Evolutionary conservation across 2,888 invertebrate species (phyloP).

Genomic region (Malthinus flaveolus): DNA sequence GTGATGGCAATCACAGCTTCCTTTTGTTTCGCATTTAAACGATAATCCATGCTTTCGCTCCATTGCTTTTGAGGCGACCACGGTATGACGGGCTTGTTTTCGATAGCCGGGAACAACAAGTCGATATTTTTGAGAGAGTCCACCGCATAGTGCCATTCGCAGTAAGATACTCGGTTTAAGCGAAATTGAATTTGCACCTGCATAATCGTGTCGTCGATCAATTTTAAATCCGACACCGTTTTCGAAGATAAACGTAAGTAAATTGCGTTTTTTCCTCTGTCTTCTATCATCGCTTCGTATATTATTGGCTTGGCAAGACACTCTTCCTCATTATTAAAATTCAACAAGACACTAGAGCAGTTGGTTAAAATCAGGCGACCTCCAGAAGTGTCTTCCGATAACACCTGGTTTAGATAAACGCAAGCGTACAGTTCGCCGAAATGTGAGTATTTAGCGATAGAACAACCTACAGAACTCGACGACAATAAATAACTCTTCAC

Average conservation of each 20-base stretch:
- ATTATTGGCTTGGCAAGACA: slow-evolving; percentile 55
- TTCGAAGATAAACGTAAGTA: slow-evolving; percentile 71
- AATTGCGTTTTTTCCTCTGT: slow-evolving; percentile 78
- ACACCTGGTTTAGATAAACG: slow-evolving; percentile 70
- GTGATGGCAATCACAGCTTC: slow-evolving; percentile 80
- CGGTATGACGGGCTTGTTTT: slow-evolving; percentile 65
- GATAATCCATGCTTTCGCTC: slow-evolving; percentile 64
- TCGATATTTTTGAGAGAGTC: slow-evolving; percentile 73
- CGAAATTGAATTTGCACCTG: slow-evolving; percentile 79
- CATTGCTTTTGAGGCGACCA: slow-evolving; percentile 73
- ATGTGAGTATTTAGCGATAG: slow-evolving; percentile 75
- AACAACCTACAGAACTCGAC: slow-evolving; percentile 68
- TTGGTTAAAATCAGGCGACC: slow-evolving; percentile 78
- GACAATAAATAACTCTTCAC: slow-evolving; percentile 71
- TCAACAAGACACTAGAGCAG: slow-evolving; percentile 69
- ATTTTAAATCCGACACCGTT: slow-evolving; percentile 65
- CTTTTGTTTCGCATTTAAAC: slow-evolving; percentile 76
- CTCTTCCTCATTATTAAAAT: slow-evolving; percentile 30
- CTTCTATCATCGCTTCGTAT: slow-evolving; percentile 73
- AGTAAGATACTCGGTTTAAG: slow-evolving; percentile 76
- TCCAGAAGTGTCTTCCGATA: slow-evolving; percentile 81
- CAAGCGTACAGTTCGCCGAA: slow-evolving; percentile 77
- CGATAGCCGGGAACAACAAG: slow-evolving; percentile 72
- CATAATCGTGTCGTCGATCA: slow-evolving; percentile 65
- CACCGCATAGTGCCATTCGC: slow-evolving; percentile 83